Conservation (phyloP, 2,113 vertebrate genomes). For the Anser cygnoides region DNA sequence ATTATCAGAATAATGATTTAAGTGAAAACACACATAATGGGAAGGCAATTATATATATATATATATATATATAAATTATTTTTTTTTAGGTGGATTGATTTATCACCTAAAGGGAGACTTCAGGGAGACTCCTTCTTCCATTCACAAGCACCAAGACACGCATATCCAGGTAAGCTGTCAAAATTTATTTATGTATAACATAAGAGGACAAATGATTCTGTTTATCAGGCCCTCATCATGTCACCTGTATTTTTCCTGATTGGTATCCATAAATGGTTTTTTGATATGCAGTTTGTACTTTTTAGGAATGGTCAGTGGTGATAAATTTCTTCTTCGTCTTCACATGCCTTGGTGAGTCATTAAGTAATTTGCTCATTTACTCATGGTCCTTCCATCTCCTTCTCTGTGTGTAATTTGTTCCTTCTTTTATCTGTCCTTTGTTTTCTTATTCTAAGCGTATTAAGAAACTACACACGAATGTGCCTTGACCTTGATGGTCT, state of each 20-base stretch:
- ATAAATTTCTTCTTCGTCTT: no score
- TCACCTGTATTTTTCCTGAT: neutral
- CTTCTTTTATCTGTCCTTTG: neutral
- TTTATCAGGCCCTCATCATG: neutral
- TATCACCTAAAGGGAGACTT: no score
- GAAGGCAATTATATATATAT: neutral
- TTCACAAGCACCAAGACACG: neutral
- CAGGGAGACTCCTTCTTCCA: neutral
- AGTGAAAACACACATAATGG: neutral
- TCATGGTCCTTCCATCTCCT: neutral
- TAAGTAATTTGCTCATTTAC: neutral
- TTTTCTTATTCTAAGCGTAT: neutral
- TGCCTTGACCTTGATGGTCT: neutral
- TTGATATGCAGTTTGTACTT: neutral
- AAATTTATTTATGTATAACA: neutral
- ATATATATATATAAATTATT: no score
- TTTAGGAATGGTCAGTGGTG: neutral
- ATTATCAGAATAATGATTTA: neutral
- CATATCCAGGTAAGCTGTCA: neutral
- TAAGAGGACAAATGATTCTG: neutral
- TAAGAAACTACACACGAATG: no score
- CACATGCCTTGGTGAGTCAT: neutral
- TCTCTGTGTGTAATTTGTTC: neutral
- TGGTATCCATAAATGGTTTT: neutral
- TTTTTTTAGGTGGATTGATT: neutral